A percentile compares a stretch with the other conserved stretches of the same genome.
Evolutionary conservation across 2,113 vertebrate genomes (phyloP).

Genomic region (Silurus glanis): DNA sequence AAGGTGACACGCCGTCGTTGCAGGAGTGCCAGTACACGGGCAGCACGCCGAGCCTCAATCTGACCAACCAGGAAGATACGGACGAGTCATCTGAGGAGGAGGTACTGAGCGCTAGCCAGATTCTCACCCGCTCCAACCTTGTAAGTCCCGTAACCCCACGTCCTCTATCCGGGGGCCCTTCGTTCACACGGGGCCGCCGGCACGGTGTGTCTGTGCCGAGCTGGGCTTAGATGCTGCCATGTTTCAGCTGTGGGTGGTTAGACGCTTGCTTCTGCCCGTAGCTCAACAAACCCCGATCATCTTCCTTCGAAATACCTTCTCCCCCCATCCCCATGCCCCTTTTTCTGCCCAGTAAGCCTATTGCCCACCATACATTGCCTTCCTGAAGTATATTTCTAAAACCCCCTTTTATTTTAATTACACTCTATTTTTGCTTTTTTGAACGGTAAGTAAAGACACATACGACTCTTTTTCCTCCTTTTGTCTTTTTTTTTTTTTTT

Average conservation of each 20-base stretch:
- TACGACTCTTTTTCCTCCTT: neutral
- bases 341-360: conserved; percentile 28
- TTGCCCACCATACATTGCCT: conserved; percentile 10
- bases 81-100: conserved; percentile 99
- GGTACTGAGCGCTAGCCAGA: conserved; percentile 93
- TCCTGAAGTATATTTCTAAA: neutral
- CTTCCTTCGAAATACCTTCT: conserved; percentile 45
- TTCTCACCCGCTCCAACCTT: conserved; percentile 88
- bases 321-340: conserved; percentile 14
- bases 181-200: conserved; percentile 60
- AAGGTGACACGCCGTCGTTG: conserved; percentile 92
- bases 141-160: conserved; percentile 69
- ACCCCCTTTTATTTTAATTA: conserved; percentile 14
- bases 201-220: conserved; percentile 64
- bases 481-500: neutral
- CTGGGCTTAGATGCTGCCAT: conserved; percentile 49
- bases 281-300: conserved; percentile 52
- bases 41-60: conserved; percentile 94
- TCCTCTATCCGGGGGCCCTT: conserved; percentile 36
- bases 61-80: conserved; percentile 97
- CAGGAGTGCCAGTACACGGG: conserved; percentile 93
- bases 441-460: conserved; percentile 25
- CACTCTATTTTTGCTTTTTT: neutral
- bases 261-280: conserved; percentile 73
- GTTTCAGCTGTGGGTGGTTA: conserved; percentile 56